Percentiles rank a stretch among this genome's conserved stretches.
phyloP scores from a whole-genome alignment of 2,113 vertebrate genomes.

The Carassius auratus region DNA sequence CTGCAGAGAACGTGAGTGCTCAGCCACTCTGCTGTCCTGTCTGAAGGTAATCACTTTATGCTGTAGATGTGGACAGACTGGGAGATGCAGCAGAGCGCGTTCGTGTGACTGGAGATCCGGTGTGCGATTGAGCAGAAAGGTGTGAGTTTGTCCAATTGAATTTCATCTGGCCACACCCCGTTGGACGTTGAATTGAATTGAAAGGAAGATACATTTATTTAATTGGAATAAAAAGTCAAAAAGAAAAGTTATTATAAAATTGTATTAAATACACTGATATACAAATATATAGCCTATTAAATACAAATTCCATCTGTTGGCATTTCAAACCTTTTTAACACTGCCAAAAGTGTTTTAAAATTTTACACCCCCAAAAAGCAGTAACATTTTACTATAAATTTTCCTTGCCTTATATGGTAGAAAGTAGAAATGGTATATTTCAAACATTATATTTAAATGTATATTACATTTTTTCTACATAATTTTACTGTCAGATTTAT shows the following conservation, averaged over 20 bases:
- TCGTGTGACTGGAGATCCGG: background rate
- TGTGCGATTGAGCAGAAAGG: background rate
- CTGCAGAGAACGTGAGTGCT: constrained; percentile 39
- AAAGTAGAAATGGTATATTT: too few species aligned
- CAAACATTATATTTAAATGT: too few species aligned
- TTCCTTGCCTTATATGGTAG: too few species aligned
- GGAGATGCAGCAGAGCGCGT: background rate
- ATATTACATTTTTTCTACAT: too few species aligned
- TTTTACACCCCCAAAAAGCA: too few species aligned
- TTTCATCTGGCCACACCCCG: background rate
- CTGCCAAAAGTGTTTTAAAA: too few species aligned
- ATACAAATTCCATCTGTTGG: background rate
- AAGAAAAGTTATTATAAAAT: too few species aligned
- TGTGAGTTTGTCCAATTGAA: background rate
- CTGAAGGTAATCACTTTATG: constrained; percentile 50
- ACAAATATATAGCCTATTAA: too few species aligned
- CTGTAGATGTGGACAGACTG: constrained; percentile 18
- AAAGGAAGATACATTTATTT: background rate
- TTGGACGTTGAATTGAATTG: background rate
- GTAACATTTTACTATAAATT: too few species aligned
- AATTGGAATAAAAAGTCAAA: background rate
- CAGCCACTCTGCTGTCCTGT: constrained; percentile 40
- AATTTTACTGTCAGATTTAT: too few species aligned
- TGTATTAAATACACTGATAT: too few species aligned
- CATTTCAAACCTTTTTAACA: too few species aligned